Evolutionary conservation across 2,888 invertebrate genomes (phyloP).

Genomic region (Ashinkailepas kermadecensis): DNA sequence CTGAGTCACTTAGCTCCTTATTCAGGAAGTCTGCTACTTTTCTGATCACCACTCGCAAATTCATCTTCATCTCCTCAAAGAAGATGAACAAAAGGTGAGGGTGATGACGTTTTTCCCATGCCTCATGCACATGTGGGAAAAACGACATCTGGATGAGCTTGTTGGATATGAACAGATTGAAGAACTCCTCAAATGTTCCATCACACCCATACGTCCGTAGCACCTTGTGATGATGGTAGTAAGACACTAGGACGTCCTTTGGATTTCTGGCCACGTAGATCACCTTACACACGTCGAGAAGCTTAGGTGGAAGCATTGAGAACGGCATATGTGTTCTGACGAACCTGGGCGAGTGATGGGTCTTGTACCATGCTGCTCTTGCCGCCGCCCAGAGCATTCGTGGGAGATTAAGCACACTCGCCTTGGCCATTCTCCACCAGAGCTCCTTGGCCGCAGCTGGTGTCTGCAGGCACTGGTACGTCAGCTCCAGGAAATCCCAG

Average conservation of each 20-base stretch:
- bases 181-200: slow-evolving; percentile 39
- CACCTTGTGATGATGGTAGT: slow-evolving; percentile 39
- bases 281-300: slow-evolving; percentile 37
- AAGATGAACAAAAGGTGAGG: slow-evolving; percentile 40
- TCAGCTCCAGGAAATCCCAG: background rate
- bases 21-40: slow-evolving; percentile 34
- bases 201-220: slow-evolving; percentile 18
- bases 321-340: slow-evolving; percentile 38
- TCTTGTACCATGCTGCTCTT: background rate
- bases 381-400: background rate
- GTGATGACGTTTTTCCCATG: slow-evolving; percentile 38
- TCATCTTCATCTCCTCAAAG: slow-evolving; percentile 42
- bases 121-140: slow-evolving; percentile 41
- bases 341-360: slow-evolving; percentile 30
- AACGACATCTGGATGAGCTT: slow-evolving; percentile 43
- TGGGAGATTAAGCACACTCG: background rate
- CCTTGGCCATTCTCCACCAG: slow-evolving; percentile 2
- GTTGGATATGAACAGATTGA: slow-evolving; percentile 41
- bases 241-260: slow-evolving; percentile 44
- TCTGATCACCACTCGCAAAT: slow-evolving; percentile 30
- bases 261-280: slow-evolving; percentile 46
- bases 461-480: background rate
- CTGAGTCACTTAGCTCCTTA: background rate
- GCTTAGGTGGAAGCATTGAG: slow-evolving; percentile 28
- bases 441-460: background rate